Evolutionary conservation across 1,140 invertebrate species (phyloP), one percentile per base, ranked within the genome.

Genomic region (Vanessa atalanta): DNA sequence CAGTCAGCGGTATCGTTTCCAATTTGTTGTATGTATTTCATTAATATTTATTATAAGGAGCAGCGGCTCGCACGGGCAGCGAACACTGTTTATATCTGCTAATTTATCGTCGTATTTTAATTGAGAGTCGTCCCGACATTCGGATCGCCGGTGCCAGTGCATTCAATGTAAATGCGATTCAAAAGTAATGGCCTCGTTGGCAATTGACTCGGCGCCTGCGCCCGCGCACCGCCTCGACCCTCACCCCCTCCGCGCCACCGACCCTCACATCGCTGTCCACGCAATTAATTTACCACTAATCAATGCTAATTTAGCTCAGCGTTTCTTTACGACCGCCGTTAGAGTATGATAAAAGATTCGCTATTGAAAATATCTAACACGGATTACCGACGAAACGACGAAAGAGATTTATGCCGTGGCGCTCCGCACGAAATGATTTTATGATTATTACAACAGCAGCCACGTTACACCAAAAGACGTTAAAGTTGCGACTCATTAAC

Each of bases 101-200:
- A 90, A 90, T 89, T 88, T 86, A 88, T 83, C 80, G 82, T 73
- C 79, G 81, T 84, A 86, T 89, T 89, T 90, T 90, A 90, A 90
- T 89, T 90, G 87, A 80, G 83, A 65, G 70, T 79, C 83, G 81
- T 81, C 84, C 66, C 72, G 80, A 78, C 79, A 70, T 70, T 68
- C 65, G 47, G 77, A 61, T 75, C 75, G 78, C 72, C 76, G 47
- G 72, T 55, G 63, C 57, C 70, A 65, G 16, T 57, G 72, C 87
- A 90, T 90, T 90, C 89, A 91, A 91, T 91, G 89, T 89, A 88
- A 91, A 91, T 90, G 83, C 78, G 79, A 53, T 79, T 79, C 79
- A 76, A 81, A 83, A 84, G 82, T 86, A 86, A 89, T 87, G 87
- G 82, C 76, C 79, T 81, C 76, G 79, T 79, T 77, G 80, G 72